Evolutionary conservation across 1,140 invertebrate species (phyloP).

Genomic region (Drosophila guanche): DNA sequence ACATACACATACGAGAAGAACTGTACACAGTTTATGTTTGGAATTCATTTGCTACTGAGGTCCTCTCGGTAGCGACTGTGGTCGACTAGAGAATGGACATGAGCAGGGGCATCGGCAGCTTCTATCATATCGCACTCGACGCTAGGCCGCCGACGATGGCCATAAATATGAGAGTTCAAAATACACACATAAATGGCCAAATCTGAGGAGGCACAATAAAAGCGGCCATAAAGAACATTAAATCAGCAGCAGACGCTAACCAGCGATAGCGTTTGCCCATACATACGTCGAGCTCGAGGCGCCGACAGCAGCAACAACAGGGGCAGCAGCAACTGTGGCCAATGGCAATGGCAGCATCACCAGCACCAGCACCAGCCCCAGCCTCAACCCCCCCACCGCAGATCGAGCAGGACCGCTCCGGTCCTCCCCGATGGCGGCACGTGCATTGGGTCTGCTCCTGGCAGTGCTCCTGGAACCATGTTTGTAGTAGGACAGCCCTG

Average conservation of each 20-base stretch:
- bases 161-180: conserved; percentile 64
- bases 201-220: conserved; percentile 59
- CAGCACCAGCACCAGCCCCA: conserved; percentile 5
- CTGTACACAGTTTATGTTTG: not conserved
- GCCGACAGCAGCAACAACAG: conserved; percentile 23
- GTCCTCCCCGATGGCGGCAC: conserved; percentile 45
- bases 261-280: conserved; percentile 48
- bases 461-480: conserved; percentile 37
- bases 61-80: conserved; percentile 1
- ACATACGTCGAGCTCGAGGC: conserved; percentile 16
- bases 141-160: conserved; percentile 37
- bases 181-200: conserved; percentile 63
- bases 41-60: too few species aligned
- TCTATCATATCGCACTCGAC: conserved; percentile 28
- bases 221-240: conserved; percentile 60
- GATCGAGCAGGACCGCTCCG: not conserved
- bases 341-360: conserved; percentile 45
- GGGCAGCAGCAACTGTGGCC: conserved; percentile 40
- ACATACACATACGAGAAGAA: not conserved
- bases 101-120: conserved; percentile 38
- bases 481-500: conserved; percentile 50
- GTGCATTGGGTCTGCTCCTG: conserved; percentile 36
- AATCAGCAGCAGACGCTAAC: conserved; percentile 57
- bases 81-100: conserved; percentile 14
- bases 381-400: not conserved